These are phyloP conservation scores for Coilia nasus DNA, from an alignment of 2,797 vertebrate species.

Conservation along the genomic window DNA sequence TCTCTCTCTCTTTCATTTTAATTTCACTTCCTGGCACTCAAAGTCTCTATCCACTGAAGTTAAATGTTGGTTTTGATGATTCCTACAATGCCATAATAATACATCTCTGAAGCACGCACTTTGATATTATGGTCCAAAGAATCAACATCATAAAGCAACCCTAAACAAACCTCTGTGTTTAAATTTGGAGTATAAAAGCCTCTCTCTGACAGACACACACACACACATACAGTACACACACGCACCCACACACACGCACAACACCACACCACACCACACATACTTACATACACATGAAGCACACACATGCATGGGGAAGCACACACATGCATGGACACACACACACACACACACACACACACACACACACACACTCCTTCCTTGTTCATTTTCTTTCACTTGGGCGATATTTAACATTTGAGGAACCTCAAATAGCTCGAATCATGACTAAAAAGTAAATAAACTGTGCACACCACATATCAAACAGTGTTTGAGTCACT, in stretches of 20 bases:
- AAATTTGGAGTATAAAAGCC: conserved; percentile 38
- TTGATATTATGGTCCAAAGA: conserved; percentile 58
- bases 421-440: conserved; percentile 44
- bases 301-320: neutral
- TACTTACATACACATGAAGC: neutral
- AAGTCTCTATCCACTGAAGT: conserved; percentile 61
- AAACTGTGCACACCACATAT: conserved; percentile 38
- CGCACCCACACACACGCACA: neutral
- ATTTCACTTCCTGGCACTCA: conserved; percentile 53
- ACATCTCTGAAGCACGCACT: conserved; percentile 59
- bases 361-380: neutral
- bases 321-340: neutral
- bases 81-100: conserved; percentile 58
- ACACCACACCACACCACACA: neutral
- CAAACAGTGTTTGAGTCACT: conserved; percentile 44
- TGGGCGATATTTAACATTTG: conserved; percentile 37
- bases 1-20: conserved; percentile 49
- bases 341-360: neutral
- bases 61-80: conserved; percentile 64
- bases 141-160: conserved; percentile 30
- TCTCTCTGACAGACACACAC: conserved; percentile 21
- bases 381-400: conserved; percentile 22
- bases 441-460: conserved; percentile 41
- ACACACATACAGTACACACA: neutral
- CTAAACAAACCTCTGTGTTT: conserved; percentile 50